phyloP scores from a whole-genome alignment of 2,113 vertebrate species.

The Megaceryle torquata region DNA sequence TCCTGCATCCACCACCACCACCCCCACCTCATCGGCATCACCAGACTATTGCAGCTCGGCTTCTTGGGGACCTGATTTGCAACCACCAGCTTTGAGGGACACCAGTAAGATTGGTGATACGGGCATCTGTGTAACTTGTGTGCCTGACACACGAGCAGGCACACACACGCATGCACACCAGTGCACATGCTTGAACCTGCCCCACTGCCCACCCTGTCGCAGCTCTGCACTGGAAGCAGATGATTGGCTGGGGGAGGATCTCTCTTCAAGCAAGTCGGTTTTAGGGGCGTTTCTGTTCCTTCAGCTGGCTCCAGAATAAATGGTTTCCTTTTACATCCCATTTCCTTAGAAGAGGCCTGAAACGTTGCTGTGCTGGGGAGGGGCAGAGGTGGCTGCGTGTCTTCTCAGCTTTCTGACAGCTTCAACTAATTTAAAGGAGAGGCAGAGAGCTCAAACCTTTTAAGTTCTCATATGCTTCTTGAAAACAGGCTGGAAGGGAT shows the following conservation, averaged over 20 bases:
- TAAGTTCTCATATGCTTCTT: neutral
- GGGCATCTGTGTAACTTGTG: neutral
- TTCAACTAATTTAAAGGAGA: neutral
- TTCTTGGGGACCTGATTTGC: neutral
- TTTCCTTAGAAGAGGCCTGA: neutral
- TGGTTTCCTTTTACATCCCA: neutral
- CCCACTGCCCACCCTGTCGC: neutral
- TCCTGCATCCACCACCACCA: neutral
- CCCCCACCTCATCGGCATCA: neutral
- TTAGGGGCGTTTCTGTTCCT: neutral
- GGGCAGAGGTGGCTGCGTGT: neutral
- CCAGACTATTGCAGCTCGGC: neutral
- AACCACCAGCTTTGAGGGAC: neutral
- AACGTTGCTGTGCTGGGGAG: neutral
- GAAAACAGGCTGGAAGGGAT: neutral
- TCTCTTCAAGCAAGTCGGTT: neutral
- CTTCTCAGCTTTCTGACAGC: neutral
- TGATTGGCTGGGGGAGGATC: constrained; percentile 10
- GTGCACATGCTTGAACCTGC: neutral
- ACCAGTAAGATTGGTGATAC: fast-evolving
- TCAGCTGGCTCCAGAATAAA: neutral
- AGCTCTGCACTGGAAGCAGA: constrained; percentile 8
- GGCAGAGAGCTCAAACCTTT: neutral
- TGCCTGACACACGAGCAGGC: too few species aligned
- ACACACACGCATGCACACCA: neutral